Evolutionary conservation across 2,113 vertebrate genomes (phyloP), one percentile per base, ranked within the genome.

Genomic region (Rhodinocichla rosea): DNA sequence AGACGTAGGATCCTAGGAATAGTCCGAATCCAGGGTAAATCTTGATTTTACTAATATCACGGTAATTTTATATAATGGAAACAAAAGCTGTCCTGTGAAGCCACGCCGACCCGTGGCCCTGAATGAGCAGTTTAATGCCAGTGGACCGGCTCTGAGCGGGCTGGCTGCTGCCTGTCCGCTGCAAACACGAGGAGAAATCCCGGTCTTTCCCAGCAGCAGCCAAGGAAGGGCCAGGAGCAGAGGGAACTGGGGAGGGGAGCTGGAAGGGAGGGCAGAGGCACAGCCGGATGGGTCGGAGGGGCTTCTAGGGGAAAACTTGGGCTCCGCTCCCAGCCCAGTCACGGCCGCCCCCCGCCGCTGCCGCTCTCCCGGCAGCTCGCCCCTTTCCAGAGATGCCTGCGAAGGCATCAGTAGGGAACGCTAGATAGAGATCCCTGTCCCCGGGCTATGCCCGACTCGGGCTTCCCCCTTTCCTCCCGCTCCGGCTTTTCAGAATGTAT

Each of bases 121-220:
- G 57, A 24, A 2, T 1, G 49, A 20, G 28, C 37, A 37, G 15
- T 9, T 10, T 3, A 8, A 1, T 0, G 11, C 14, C 3, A 13
- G 26, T 2, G 35, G 32, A 7, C 11, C 0, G 55, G 11, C 30
- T 57, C 19, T 4, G 27, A 10, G 1, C 49, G 2, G 39, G 27
- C 13, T 12, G 74, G 1, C 4, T 14, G 47, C 56, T 23, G 37
- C 78, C 11, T 1, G 7, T 1, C 26, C 7, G 15, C 57, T 28
- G 68, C 32, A 6, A 32, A 6, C 3, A 1, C 3, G 3, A 49
- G n/a, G 17, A 17, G 23, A 45, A 55, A 40, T 2, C 37, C 68
- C 2, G 19, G 12, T 12, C 26, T 20, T 26, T 26, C 13, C 32
- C 15, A 1, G 71, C 62, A n/a, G 70, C 15, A 33, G 39, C 6